Evolutionary conservation across 2,113 vertebrate genomes (phyloP).

Genomic region (Phalacrocorax aristotelis): DNA sequence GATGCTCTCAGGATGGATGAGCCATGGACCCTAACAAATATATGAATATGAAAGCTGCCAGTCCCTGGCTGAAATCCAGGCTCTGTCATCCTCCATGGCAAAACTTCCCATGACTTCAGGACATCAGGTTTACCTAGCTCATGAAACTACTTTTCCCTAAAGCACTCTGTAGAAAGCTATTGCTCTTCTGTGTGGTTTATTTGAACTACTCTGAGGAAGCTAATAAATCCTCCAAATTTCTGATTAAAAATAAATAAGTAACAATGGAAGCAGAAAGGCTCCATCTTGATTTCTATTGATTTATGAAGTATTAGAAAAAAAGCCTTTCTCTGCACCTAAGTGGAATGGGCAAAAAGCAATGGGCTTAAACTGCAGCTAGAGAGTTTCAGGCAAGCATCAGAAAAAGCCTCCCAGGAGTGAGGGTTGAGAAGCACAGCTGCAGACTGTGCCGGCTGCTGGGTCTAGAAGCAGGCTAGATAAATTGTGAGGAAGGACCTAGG

Average conservation of each 20-base stretch:
- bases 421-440: not conserved
- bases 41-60: not conserved
- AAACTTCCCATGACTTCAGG: conserved; percentile 20
- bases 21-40: not conserved
- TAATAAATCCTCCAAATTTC: conserved; percentile 51
- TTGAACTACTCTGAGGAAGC: not conserved
- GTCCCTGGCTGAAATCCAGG: not conserved
- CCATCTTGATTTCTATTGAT: conserved; percentile 16
- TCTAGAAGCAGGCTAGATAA: not conserved
- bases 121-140: not conserved
- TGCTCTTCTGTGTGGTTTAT: conserved; percentile 38
- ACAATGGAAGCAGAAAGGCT: conserved; percentile 42
- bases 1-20: not conserved
- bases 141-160: conserved; percentile 29
- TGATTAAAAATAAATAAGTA: conserved; percentile 43
- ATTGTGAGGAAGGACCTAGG: not conserved
- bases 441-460: not conserved
- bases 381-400: conserved; percentile 23
- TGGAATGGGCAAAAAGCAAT: not conserved
- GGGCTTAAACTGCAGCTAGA: not conserved
- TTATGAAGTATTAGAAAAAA: conserved; percentile 57
- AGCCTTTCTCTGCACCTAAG: conserved; percentile 47
- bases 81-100: not conserved
- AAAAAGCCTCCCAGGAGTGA: not conserved
- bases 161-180: conserved; percentile 10